Conservation (phyloP, 2,888 invertebrate species). For the Sarcophaga variegata region DNA sequence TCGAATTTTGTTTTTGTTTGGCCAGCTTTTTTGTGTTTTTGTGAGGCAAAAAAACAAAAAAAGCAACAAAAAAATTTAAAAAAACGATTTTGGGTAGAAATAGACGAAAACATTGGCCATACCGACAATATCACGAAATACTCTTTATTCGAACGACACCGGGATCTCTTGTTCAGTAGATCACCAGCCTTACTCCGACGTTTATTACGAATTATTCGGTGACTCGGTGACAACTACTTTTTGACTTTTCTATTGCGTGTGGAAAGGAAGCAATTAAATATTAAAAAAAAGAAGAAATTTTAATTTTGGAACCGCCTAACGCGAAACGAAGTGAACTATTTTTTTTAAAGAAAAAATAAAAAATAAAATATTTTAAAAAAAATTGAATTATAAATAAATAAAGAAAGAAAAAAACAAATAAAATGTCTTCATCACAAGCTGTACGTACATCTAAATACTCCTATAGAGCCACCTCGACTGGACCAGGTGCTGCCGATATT, state of each 20-base stretch:
- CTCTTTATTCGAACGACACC: slow-evolving; percentile 83
- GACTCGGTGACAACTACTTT: slow-evolving; percentile 82
- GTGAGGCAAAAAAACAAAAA: slow-evolving; percentile 42
- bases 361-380: slow-evolving; percentile 52
- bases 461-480: slow-evolving; percentile 94
- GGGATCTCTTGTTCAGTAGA: slow-evolving; percentile 83
- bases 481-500: slow-evolving; percentile 92
- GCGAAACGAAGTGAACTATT: slow-evolving; percentile 70
- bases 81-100: slow-evolving; percentile 68
- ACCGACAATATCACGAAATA: slow-evolving; percentile 80
- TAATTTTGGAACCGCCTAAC: slow-evolving; percentile 65
- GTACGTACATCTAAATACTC: slow-evolving; percentile 95
- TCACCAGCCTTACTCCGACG: slow-evolving; percentile 83
- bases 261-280: slow-evolving; percentile 67
- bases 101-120: slow-evolving; percentile 76
- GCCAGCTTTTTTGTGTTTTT: slow-evolving; percentile 20
- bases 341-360: slow-evolving; percentile 58
- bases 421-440: slow-evolving; percentile 89
- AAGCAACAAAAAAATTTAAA: slow-evolving; percentile 40
- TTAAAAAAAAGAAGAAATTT: slow-evolving; percentile 29
- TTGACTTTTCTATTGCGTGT: slow-evolving; percentile 75
- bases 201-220: slow-evolving; percentile 82
- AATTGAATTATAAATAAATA: slow-evolving; percentile 51
- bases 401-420: slow-evolving; percentile 68
- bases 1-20: slow-evolving; percentile 8